phyloP scores from a whole-genome alignment of 2,113 vertebrate genomes.

The Neogale vison region DNA sequence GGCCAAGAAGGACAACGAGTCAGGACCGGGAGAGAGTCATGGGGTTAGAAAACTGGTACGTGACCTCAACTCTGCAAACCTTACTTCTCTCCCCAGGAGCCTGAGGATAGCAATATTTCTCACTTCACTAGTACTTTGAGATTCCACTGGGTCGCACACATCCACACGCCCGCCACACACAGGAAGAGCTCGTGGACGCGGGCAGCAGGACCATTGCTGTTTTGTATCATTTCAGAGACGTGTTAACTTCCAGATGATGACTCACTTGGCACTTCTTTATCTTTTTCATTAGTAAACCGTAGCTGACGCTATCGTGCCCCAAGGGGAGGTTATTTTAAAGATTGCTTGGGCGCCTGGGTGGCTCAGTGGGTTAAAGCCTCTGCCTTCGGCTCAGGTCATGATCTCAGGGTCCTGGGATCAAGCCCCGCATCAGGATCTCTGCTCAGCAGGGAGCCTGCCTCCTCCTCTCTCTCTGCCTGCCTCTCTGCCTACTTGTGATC shows the following conservation, averaged over 20 bases:
- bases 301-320: not conserved
- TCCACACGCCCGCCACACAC: not conserved
- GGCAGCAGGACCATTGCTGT: not conserved
- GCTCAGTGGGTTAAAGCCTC: no score
- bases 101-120: not conserved
- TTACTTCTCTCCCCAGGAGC: not conserved
- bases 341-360: no score
- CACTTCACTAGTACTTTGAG: not conserved
- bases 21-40: no score
- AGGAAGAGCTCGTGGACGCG: not conserved
- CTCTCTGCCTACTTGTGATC: no score
- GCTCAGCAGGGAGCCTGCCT: no score
- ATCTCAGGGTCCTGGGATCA: no score
- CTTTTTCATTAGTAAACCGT: not conserved
- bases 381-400: no score
- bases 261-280: not conserved
- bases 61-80: not conserved
- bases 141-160: not conserved
- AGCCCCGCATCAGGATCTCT: no score
- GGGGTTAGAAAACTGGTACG: no score
- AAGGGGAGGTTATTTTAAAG: not conserved
- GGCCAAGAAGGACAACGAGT: not conserved
- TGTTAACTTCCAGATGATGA: not conserved
- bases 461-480: no score
- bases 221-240: not conserved